Base-by-base conservation (phyloP, 2,797 vertebrate species). In the Channa striata region DNA sequence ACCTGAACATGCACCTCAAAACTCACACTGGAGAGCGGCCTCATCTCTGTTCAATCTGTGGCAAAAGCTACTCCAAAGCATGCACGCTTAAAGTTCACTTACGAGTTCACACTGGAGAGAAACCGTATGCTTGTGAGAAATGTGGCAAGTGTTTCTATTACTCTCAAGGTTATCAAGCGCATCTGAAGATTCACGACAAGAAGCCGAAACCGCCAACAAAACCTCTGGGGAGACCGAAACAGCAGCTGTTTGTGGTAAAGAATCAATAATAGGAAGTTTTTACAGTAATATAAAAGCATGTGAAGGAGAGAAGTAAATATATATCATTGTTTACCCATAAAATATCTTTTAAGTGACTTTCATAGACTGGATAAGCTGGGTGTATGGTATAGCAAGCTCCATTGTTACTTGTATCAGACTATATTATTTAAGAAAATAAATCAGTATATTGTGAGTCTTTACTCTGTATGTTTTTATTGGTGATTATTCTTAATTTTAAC, bases 81-180 rank as follows among this genome's bases (percentile, higher is more conserved):
- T 46, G 30, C 2, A 36, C 23, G 1, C 83, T 88, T 16, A 86
- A 80, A 62, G 77, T 77, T 54, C 88, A 90, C 23, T 53, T 82
- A 40, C 48, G 74, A 13, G 81, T 80, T 78, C 88, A 88, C 77
- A 81, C 78, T 0, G 84, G 88, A 46, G 82, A 89, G 71, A 88
- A 75, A 54, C 84, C 77, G 0, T 87, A 84, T 34, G 40, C 56
- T 0, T 87, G 85, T 61, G 77, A 69, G 21, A 78, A 56, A 39
- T 85, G 85, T 49, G 86, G 83, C 3, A 88, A 83, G 58, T 37
- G 76, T 33, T 86, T 89, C 42, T 73, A 75, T 70, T 84, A 76
- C 58, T 60, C 25, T 59, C 80, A 86, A 37, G 70, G 67, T 25
- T 81, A 78, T 44, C 65, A 19, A n/a, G 20, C 42, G 0, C 81